These are phyloP conservation scores for Gobius niger DNA, from an alignment of 2,113 vertebrate species.

Conservation along the genomic window DNA sequence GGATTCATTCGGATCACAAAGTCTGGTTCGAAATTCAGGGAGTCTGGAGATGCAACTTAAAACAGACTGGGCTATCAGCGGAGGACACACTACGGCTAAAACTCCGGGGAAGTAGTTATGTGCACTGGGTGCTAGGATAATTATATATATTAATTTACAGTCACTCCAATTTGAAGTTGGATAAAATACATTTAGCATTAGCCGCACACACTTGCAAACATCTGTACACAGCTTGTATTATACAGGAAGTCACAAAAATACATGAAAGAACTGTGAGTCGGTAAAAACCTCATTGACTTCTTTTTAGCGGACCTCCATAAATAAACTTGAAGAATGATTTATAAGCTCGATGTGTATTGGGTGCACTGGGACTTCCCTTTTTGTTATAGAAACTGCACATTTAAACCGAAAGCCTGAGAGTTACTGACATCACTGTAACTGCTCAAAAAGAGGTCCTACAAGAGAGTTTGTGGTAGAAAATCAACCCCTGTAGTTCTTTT, in stretches of 20 bases:
- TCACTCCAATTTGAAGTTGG: constrained; percentile 68
- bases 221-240: constrained; percentile 68
- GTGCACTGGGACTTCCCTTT: constrained; percentile 29
- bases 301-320: constrained; percentile 3
- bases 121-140: constrained; percentile 33
- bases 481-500: constrained; percentile 43
- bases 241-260: constrained; percentile 61
- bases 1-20: background rate
- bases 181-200: constrained; percentile 58
- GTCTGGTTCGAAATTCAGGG: background rate
- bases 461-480: constrained; percentile 34
- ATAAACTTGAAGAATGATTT: constrained; percentile 8
- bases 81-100: constrained; percentile 14
- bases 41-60: background rate
- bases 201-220: constrained; percentile 64
- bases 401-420: constrained; percentile 52
- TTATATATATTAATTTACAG: constrained; percentile 56
- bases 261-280: constrained; percentile 48
- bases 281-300: constrained; percentile 21
- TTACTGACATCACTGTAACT: constrained; percentile 63
- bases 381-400: constrained; percentile 40
- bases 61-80: background rate
- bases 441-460: constrained; percentile 21
- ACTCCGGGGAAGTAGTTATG: constrained; percentile 19
- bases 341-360: constrained; percentile 1